Evolutionary conservation across 2,113 vertebrate genomes (phyloP), one percentile per base, ranked within the genome.

Genomic region (Hiodon tergisus): DNA sequence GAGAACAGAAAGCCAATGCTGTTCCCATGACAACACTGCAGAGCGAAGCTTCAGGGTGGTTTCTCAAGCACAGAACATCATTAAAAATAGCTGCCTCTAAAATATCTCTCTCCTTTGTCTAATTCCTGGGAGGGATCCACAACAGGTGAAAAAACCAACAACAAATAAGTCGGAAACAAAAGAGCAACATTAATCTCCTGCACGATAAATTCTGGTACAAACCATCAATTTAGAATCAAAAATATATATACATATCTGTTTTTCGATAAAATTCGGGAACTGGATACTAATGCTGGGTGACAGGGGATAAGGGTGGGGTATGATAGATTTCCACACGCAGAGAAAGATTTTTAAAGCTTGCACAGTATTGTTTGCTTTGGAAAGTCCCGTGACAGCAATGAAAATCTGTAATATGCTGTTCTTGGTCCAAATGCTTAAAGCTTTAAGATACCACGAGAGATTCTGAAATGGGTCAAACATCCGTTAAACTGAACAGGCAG

Each of bases 11-110:
- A 8, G 7, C 8, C 14, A 75, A 75, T 59, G 31, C n/a, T n/a
- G 65, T 75, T 75, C 68, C 73, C 55, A 59, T 59, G 65, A 68
- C 73, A 75, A 75, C 53, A 6, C 63, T 46, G 65, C 31, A 2
- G 69, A 58, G 53, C 31, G 62, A 61, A 46, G 52, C 62, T 67
- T 67, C 10, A 67, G 53, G 72, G 52, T 71, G 72, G 62, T 46
- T 59, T 9, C 16, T 55, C 66, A 65, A 74, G 63, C 6, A 57
- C 52, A 67, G 62, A 11, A 54, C 31, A n/a, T 74, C 62, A 46
- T 74, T 67, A 58, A 67, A 74, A 67, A 71, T 60, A 60, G 52
- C 53, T 48, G 62, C 5, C 31, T 55, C 52, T 16, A 68, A 67
- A 68, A 58, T 50, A 59, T n/a, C 53, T 5, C 8, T 58, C 63